phyloP scores from a whole-genome alignment of 2,888 invertebrate genomes.

The Hirtodrosophila trivittata region DNA sequence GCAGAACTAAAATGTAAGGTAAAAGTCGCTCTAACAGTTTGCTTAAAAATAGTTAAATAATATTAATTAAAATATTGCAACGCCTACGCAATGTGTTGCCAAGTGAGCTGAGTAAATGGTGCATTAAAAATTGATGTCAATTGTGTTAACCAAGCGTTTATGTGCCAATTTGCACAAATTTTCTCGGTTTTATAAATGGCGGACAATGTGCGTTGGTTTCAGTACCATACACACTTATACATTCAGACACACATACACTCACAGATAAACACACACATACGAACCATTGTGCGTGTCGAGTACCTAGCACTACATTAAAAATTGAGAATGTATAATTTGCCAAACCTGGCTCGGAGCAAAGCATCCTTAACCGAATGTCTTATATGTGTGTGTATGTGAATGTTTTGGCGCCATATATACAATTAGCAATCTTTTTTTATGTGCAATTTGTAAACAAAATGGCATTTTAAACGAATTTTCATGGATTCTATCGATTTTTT shows the following conservation, averaged over 20 bases:
- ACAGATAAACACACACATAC: slow-evolving; percentile 21
- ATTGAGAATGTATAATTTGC: slow-evolving; percentile 62
- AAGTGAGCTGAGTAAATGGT: slow-evolving; percentile 38
- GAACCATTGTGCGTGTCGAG: slow-evolving; percentile 51
- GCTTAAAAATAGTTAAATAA: slow-evolving; percentile 68
- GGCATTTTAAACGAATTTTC: slow-evolving; percentile 28
- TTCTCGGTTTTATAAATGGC: slow-evolving; percentile 72
- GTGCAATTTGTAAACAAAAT: slow-evolving; percentile 47
- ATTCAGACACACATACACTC: slow-evolving; percentile 17
- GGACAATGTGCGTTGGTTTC: slow-evolving; percentile 79
- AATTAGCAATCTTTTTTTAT: slow-evolving; percentile 42
- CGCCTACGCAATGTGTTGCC: slow-evolving; percentile 38
- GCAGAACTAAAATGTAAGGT: slow-evolving; percentile 72
- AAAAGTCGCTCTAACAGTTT: slow-evolving; percentile 67
- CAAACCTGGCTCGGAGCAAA: slow-evolving; percentile 52
- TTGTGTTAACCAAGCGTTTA: slow-evolving; percentile 21
- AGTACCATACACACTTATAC: slow-evolving; percentile 39
- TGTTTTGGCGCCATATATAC: slow-evolving; percentile 54
- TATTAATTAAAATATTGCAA: slow-evolving; percentile 45
- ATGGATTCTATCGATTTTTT: slow-evolving; percentile 68
- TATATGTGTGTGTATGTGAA: slow-evolving; percentile 21
- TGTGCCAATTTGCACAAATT: slow-evolving; percentile 44
- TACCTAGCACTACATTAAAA: slow-evolving; percentile 39
- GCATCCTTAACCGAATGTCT: slow-evolving; percentile 49
- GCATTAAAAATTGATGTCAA: slow-evolving; percentile 26